These are phyloP conservation scores for Volucella zonaria DNA, from an alignment of 2,888 invertebrate genomes.

Conservation along the genomic window DNA sequence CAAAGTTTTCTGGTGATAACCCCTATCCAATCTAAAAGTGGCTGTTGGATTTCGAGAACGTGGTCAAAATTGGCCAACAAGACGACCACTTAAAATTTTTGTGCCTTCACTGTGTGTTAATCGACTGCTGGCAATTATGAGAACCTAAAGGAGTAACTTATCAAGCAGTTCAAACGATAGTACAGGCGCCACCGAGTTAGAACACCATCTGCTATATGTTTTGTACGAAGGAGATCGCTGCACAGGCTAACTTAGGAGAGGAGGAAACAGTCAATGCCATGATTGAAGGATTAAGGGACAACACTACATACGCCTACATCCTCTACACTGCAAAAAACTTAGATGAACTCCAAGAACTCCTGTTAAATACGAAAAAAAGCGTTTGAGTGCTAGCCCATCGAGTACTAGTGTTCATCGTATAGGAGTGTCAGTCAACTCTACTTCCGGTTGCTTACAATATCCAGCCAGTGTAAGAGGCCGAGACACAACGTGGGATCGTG, in stretches of 20 bases:
- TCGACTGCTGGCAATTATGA: not conserved
- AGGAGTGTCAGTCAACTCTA: not conserved
- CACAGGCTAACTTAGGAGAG: slow-evolving; percentile 20
- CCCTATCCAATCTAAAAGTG: too few species aligned
- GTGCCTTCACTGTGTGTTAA: too few species aligned
- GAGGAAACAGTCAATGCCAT: slow-evolving; percentile 3
- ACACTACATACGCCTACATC: slow-evolving; percentile 4
- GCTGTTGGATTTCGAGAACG: too few species aligned
- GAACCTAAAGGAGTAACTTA: slow-evolving; percentile 16
- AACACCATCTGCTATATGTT: slow-evolving; percentile 15
- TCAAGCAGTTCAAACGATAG: slow-evolving; percentile 29
- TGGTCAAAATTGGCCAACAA: too few species aligned
- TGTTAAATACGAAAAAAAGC: slow-evolving; percentile 22
- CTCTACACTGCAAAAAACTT: slow-evolving; percentile 3
- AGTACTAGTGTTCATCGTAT: not conserved
- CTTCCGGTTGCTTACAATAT: not conserved
- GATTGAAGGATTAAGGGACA: slow-evolving; percentile 12
- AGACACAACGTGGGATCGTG: slow-evolving; percentile 16
- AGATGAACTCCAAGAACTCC: slow-evolving; percentile 7
- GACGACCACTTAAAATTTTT: too few species aligned
- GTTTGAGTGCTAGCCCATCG: not conserved
- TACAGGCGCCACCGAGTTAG: slow-evolving; percentile 19
- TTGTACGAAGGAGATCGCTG: slow-evolving; percentile 27
- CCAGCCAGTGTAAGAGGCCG: slow-evolving; percentile 5
- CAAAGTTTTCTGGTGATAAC: too few species aligned